Base-by-base conservation (phyloP, 1,140 invertebrate species). In the Drosophila micromelanica region DNA sequence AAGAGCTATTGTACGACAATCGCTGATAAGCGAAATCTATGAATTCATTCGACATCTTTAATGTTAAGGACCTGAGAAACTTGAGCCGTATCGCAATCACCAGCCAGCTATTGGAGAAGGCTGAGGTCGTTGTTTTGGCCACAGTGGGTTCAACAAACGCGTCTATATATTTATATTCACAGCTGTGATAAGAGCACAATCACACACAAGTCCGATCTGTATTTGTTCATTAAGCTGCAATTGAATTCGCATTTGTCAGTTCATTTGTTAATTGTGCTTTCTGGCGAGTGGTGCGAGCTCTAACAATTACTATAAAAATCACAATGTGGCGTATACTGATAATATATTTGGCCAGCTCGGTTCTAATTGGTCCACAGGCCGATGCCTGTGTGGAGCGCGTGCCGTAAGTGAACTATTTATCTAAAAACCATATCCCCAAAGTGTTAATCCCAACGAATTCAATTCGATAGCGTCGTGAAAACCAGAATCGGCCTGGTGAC, bases 101-200 rank as follows among this genome's bases (percentile, higher is more conserved):
- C 30, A 78, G 38, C 20, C 40, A 37, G 40, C 62, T 57, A 67
- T 73, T 62, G 59, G 13, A 64, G 27, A 6, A 35, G 40, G 45
- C 35, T 68, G 67, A 62, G 60, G 42, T 56, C 52, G 23, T 64
- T 57, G 59, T 12, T 48, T 55, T 51, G 56, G 27, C 27, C 55
- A 52, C 56, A 20, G 9, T 64, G 79, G 52, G 79, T 89, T 89
- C 78, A 82, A 70, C 63, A 89, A 78, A 89, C 82, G 72, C 65
- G 72, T 78, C 38, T 42, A 42, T 15, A 32, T 11, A 60, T 43
- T 9, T 23, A 49, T 27, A 38, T 8, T n/a, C n/a, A 30, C 2
- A 64, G 46, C 40, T 27, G 17, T 20, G 63, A 79, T 62, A 85
- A 86, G 77, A 86, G 77, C 52, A 12, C n/a, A 76, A 64, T 61